A percentile compares a stretch with the other conserved stretches of the same genome.
phyloP scores from a whole-genome alignment of 2,113 vertebrate species.

The Tenrec ecaudatus region DNA sequence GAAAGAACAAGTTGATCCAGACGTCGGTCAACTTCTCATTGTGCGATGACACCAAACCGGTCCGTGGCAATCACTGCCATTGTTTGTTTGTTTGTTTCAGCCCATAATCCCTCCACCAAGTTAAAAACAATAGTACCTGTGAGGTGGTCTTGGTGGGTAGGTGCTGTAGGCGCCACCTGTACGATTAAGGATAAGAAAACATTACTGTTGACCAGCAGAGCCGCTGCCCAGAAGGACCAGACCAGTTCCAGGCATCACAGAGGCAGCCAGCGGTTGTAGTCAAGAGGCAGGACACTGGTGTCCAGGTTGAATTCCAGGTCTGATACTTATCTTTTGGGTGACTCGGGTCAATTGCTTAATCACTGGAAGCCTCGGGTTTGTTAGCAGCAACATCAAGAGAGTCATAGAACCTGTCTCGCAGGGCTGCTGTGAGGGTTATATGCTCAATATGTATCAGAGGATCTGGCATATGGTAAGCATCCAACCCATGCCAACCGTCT shows the following conservation, averaged over 20 bases:
- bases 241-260: background rate
- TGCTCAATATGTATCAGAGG: background rate
- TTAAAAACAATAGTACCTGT: conserved; percentile 79
- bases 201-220: background rate
- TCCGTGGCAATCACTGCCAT: background rate
- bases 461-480: background rate
- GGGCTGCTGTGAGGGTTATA: background rate
- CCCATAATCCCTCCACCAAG: no score
- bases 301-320: background rate
- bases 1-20: conserved; percentile 6
- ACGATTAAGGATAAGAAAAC: conserved; percentile 44
- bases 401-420: background rate
- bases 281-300: background rate
- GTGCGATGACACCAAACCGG: background rate
- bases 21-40: no score
- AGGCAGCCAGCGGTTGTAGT: background rate
- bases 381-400: background rate
- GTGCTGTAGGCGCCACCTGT: conserved; percentile 43
- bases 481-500: background rate
- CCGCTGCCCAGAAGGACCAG: background rate
- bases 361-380: background rate
- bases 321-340: background rate
- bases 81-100: background rate
- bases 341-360: background rate
- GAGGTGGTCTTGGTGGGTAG: conserved; percentile 57